These are phyloP conservation scores for Ischnus inquisitorius DNA, from an alignment of 2,888 invertebrate genomes.

Conservation along the genomic window DNA sequence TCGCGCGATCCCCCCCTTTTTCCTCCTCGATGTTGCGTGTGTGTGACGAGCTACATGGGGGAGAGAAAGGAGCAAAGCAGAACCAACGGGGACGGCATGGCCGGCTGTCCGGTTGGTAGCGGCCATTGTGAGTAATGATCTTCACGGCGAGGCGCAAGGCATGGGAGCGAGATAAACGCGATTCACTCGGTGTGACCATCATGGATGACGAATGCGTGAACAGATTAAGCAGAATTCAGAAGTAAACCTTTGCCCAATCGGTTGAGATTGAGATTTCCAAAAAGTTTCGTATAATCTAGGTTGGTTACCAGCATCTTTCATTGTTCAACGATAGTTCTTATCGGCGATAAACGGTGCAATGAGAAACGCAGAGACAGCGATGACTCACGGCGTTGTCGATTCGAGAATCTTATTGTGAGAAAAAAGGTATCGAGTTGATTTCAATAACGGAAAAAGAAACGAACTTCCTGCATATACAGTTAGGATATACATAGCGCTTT, in stretches of 20 bases:
- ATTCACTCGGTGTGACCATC: background rate
- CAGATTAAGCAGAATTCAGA: slow-evolving; percentile 55
- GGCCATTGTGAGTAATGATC: slow-evolving; percentile 66
- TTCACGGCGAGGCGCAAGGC: slow-evolving; percentile 16
- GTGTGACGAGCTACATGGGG: slow-evolving; percentile 15
- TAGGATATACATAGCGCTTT: slow-evolving; percentile 65
- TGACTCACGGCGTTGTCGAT: too few relatives aligned
- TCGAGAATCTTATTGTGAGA: too few relatives aligned
- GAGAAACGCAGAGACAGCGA: background rate
- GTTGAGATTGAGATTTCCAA: background rate
- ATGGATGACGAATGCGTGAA: slow-evolving; percentile 37
- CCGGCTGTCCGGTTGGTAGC: slow-evolving; percentile 59
- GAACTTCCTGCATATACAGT: slow-evolving; percentile 61
- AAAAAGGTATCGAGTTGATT: background rate
- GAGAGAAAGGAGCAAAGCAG: slow-evolving; percentile 39
- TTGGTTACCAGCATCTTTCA: background rate
- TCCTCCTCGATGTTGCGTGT: slow-evolving; percentile 19
- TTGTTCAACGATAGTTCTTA: background rate
- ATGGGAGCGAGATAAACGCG: slow-evolving; percentile 62
- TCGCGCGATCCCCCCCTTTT: slow-evolving; percentile 54
- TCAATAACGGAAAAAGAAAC: background rate
- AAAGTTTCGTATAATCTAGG: background rate
- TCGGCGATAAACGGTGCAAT: background rate
- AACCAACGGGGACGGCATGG: slow-evolving; percentile 55
- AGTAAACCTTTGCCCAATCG: slow-evolving; percentile 2